These are phyloP conservation scores for Atethmia centrago DNA, from an alignment of 2,888 invertebrate species.

Conservation along the genomic window DNA sequence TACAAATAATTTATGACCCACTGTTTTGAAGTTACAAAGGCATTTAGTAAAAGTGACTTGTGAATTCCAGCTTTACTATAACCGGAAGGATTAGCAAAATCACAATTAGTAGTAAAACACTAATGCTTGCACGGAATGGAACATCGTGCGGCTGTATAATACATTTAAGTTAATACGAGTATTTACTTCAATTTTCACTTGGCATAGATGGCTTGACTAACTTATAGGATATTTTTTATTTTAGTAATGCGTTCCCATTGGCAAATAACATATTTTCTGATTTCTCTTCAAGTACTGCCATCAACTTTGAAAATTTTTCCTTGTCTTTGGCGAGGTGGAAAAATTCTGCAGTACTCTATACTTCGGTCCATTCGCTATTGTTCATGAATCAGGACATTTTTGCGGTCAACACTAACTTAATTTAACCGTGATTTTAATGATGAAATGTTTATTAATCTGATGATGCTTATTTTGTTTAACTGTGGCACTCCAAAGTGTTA, in stretches of 20 bases:
- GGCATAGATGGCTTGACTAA: background rate
- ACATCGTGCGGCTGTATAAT: background rate
- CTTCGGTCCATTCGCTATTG: background rate
- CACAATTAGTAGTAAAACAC: slow-evolving; percentile 13
- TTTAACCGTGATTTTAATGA: background rate
- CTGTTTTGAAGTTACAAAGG: slow-evolving; percentile 10
- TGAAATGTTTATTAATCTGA: background rate
- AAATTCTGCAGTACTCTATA: background rate
- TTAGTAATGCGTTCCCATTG: background rate
- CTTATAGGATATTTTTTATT: background rate
- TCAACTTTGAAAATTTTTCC: background rate
- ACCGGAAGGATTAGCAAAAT: background rate
- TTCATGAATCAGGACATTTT: background rate
- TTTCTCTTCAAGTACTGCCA: background rate
- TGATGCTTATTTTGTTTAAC: no score
- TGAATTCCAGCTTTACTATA: background rate
- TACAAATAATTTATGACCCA: background rate
- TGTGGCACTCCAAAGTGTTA: background rate
- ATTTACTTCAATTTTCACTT: background rate
- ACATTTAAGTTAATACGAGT: background rate
- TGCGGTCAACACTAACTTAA: background rate
- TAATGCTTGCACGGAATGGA: background rate
- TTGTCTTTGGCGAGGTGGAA: background rate
- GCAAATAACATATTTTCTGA: background rate
- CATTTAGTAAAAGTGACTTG: no score